Base-by-base conservation (phyloP, 2,797 vertebrate species). In the Ptychobarbus kaznakovi region DNA sequence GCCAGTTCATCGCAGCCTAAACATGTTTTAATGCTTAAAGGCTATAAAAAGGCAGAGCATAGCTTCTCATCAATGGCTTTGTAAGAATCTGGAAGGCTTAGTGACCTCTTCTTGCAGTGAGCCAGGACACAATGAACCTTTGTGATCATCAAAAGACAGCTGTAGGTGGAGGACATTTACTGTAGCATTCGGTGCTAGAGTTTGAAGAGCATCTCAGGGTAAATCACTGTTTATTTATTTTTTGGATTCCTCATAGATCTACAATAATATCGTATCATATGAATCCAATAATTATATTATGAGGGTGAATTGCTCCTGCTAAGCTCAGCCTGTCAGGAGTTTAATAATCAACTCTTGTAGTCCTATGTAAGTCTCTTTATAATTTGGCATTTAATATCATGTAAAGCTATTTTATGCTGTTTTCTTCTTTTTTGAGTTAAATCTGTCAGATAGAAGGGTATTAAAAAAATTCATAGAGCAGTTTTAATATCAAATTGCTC, bases 101-200 rank as follows among this genome's bases (percentile, higher is more conserved):
- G 82, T 75, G 70, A 70, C 82, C 82, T 69, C 82, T 44, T 84
- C 49, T 79, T 53, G 73, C 79, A 72, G 63, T 81, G 66, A 84
- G 73, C 65, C 28, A 51, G 70, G 80, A 81, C 56, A 87, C 86
- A 87, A 87, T 79, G 72, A 61, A 32, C 44, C 78, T 84, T 85
- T 81, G 82, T 85, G 51, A 66, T 22, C 10, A 35, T 61, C 78
- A 81, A 56, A 25, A 84, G 74, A 72, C 78, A 81, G 79, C 82
- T 85, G 82, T 77, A 66, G 85, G 74, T 68, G 65, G 44, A 66
- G 28, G 12, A 78, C 73, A 66, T 66, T 66, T 66, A 10, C 65
- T 66, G 32, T 66, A 18, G 15, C 65, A 9, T 66, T 35, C 13
- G 15, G 28, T 35, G 28, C 15, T 16, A 32, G 13, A 16, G 6